Evolutionary conservation across 1,140 invertebrate species (phyloP), one percentile per base, ranked within the genome.

Genomic region (Hypsibius dujardini): DNA sequence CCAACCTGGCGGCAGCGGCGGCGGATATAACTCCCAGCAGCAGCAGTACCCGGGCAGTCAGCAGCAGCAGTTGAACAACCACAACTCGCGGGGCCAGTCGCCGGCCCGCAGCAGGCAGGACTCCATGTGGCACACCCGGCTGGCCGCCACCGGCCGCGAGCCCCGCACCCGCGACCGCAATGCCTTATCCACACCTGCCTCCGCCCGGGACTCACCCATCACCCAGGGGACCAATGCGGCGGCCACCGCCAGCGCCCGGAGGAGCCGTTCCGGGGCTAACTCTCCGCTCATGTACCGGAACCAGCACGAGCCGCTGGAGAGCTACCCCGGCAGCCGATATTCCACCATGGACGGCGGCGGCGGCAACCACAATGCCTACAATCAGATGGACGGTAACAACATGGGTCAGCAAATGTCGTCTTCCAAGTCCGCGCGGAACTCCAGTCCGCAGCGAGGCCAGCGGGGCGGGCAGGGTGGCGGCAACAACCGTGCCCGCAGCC

Each of bases 131-230:
- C 50, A n/a, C 7, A n/a, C 7, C 50, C 7, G 50, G 50, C 50
- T 7, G 50, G 50, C 50, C 7, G 28, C 28, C 28, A 28, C 28
- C 28, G 50, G n/a, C 7, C 62, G 62, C 42, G 62, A 67, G 62
- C 62, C 62, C 12, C 12, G 62, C 12, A 12, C 12, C 7, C 62
- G 62, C 42, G 62, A 67, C 7, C 62, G 62, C 62, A 12, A 67
- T 67, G 62, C 62, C 62, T 67, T 67, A 42, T 67, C 62, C 3
- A 67, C 62, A 42, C 62, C 62, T 12, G 62, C 62, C 3, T 67
- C 62, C 12, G 42, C 62, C 62, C 62, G 62, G 12, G 62, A 67
- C 3, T 67, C 62, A 7, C 62, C 62, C 62, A 67, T 67, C 42
- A 67, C 12, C 12, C 62, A 67, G 12, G 62, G 62, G 3, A 42